Evolutionary conservation across 2,797 vertebrate species (phyloP).

Genomic region (Streptopelia turtur): DNA sequence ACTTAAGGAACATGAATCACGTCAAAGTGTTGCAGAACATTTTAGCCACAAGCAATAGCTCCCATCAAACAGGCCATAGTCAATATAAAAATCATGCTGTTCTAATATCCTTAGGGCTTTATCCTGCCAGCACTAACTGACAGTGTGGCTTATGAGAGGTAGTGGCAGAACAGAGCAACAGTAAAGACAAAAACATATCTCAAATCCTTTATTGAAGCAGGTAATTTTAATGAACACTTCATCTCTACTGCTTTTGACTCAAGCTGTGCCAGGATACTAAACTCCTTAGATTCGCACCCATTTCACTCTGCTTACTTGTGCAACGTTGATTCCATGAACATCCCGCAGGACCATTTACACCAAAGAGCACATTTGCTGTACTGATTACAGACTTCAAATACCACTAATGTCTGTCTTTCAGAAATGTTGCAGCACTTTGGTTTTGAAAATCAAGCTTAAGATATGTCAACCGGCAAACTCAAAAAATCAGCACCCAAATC

Average conservation of each 20-base stretch:
- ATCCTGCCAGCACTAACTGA: not conserved
- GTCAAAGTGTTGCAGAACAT: not conserved
- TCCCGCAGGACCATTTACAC: not conserved
- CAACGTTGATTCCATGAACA: not conserved
- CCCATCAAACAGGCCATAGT: not conserved
- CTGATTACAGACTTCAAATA: not conserved
- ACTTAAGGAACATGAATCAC: not conserved
- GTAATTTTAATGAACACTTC: not conserved
- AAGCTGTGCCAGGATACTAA: not conserved
- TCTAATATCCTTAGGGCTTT: not conserved
- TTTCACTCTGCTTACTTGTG: not conserved
- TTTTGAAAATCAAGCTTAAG: not conserved
- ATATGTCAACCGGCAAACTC: not conserved
- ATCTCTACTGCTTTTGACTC: not conserved
- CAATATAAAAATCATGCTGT: conserved; percentile 7
- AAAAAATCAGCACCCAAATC: not conserved
- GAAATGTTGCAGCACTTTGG: not conserved
- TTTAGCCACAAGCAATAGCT: not conserved
- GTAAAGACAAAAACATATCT: not conserved
- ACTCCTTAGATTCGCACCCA: not conserved
- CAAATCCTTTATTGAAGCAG: not conserved
- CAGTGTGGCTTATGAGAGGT: not conserved
- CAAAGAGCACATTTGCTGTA: not conserved
- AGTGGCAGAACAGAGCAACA: not conserved
- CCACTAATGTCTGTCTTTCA: not conserved